Evolutionary conservation across 2,888 invertebrate genomes (phyloP).

Genomic region (Scelioninae gen. 1): DNA sequence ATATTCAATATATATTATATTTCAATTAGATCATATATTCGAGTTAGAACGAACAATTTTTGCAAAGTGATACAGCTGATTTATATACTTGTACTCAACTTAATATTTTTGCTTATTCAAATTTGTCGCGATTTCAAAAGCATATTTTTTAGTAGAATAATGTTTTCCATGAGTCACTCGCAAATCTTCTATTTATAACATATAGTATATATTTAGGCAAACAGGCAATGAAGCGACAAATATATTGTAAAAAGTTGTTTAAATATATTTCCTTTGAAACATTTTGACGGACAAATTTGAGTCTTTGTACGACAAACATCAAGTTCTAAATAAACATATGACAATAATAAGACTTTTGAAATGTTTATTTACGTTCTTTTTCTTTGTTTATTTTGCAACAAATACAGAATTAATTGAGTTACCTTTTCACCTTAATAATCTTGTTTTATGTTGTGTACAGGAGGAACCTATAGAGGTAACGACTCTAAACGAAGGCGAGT

Average conservation of each 20-base stretch:
- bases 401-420: too few relatives aligned
- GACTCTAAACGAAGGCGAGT: slow-evolving; percentile 90
- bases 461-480: slow-evolving; percentile 83
- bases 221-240: slow-evolving; percentile 24
- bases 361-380: too few relatives aligned
- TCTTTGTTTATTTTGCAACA: too few relatives aligned
- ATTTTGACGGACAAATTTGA: too few relatives aligned
- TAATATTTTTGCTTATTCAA: background rate
- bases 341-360: too few relatives aligned
- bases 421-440: slow-evolving; percentile 3
- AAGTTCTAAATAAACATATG: too few relatives aligned
- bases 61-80: slow-evolving; percentile 12
- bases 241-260: slow-evolving; percentile 12
- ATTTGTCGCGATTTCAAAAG: slow-evolving; percentile 12
- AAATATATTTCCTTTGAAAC: too few relatives aligned
- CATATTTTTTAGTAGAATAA: slow-evolving; percentile 22
- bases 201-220: slow-evolving; percentile 16
- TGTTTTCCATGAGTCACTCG: slow-evolving; percentile 35
- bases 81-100: background rate
- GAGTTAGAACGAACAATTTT: slow-evolving; percentile 19
- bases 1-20: slow-evolving; percentile 34
- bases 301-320: too few relatives aligned
- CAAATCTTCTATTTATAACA: slow-evolving; percentile 43
- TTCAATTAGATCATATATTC: slow-evolving; percentile 36
- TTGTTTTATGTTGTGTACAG: slow-evolving; percentile 75